Base-by-base conservation (phyloP, 2,797 vertebrate species). In the Fringilla coelebs region DNA sequence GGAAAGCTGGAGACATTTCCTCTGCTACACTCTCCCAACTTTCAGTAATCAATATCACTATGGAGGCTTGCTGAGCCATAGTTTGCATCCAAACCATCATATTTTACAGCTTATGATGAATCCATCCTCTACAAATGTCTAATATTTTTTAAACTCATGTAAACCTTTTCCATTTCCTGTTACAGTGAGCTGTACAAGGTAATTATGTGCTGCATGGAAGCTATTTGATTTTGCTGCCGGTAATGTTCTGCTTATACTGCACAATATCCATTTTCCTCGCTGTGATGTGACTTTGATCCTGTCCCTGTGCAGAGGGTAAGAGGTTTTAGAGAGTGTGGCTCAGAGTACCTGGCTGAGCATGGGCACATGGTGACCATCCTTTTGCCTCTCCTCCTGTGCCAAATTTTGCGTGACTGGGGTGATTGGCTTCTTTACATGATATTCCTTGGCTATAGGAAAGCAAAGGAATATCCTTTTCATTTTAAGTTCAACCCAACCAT, bases 341-440 rank as follows among this genome's bases (percentile, higher is more conserved):
- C 1, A 2, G 38, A 10, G 22, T 48, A 14, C 24, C 46, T 78
- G 36, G 11, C 45, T 41, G 3, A 80, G 41, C 31, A 7, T 38
- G 46, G n/a, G n/a, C 66, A 16, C 0, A 0, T n/a, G 46, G 21
- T 80, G 40, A 29, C n/a, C 5, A 1, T 75, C 29, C 20, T 68
- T 57, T 76, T 62, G 28, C 52, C 46, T 41, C 60, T 73, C 58
- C 62, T 63, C 0, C 1, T 43, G 6, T 68, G n/a, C 65, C 49
- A 72, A 12, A 32, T 2, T 38, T 19, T 49, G 6, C 2, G 3
- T 0, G 1, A 13, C 25, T 58, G 61, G 32, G 82, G 40, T 52
- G 18, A 66, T 11, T 60, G 29, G 13, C 43, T 34, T 55, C 60
- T 60, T 52, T 31, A 7, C 3, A 3, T 77, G 38, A 58, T 31